phyloP scores from a whole-genome alignment of 2,113 vertebrate genomes.

The Mohoua ochrocephala region DNA sequence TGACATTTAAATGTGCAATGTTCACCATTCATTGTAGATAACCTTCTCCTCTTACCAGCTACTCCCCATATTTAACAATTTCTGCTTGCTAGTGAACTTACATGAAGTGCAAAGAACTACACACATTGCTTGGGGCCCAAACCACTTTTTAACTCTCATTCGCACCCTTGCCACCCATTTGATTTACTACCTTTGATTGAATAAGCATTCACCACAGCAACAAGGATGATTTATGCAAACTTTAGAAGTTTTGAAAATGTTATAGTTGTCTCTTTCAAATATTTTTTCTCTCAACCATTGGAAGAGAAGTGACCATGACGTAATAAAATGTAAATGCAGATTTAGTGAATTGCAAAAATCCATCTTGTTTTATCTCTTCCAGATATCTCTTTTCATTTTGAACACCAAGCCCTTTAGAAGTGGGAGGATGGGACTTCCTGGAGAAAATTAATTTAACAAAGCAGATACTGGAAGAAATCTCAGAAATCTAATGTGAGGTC shows the following conservation, averaged over 20 bases:
- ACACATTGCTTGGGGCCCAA: background rate
- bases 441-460: background rate
- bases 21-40: background rate
- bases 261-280: background rate
- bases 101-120: rapidly evolving
- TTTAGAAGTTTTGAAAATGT: background rate
- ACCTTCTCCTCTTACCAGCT: background rate
- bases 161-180: background rate
- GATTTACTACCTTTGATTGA: background rate
- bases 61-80: background rate
- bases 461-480: background rate
- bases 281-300: background rate
- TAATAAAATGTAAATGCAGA: background rate
- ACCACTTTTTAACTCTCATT: background rate
- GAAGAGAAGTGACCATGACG: background rate
- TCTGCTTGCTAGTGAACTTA: background rate
- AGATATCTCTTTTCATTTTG: background rate
- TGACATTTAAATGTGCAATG: background rate
- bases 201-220: background rate
- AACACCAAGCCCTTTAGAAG: background rate
- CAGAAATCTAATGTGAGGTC: background rate
- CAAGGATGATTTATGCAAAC: background rate
- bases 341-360: background rate
- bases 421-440: background rate
- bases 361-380: background rate